Evolutionary conservation across 2,888 invertebrate species (phyloP), one percentile per base, ranked within the genome.

Genomic region (Anorthoa munda): DNA sequence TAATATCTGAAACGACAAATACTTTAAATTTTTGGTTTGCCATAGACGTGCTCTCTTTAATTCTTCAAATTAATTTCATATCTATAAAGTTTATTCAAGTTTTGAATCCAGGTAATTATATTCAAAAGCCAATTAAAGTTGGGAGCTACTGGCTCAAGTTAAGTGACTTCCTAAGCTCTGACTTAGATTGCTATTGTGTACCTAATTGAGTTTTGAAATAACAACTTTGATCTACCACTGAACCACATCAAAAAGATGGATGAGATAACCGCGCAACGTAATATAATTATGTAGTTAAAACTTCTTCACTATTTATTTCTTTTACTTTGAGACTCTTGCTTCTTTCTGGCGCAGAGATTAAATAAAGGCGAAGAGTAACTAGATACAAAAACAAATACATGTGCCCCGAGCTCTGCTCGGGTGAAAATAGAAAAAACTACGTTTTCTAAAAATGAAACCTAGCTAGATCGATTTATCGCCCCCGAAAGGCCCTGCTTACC

Each of bases 91-190:
- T 66, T 68, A 76, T 78, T 61, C 55, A 63, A 73, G 64, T 77
- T 56, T 71, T 51, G 50, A 77, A 69, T 64, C 56, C 66, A 76
- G 67, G 74, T 86, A 81, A 81, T 82, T 82, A 74, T 68, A 66
- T 77, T 84, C 66, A 66, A 84, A 86, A 87, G 83, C 79, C 85
- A 86, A 86, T 84, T 87, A 70, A 86, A 77, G 75, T 87, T 78
- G n/a, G 69, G 39, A 64, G 78, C 73, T 72, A 80, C 66, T 72
- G 74, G 59, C 73, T 66, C 45, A 61, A 78, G 60, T 77, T 70
- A 69, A 76, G 74, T 75, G 69, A 75, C 66, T 82, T 81, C 74
- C 80, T 81, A 79, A 86, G 81, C 71, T 77, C 66, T 75, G 73
- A 66, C 66, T 79, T 84, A 72, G 78, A 86, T 79, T 86, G 70